Base-by-base conservation (phyloP, 2,113 vertebrate species). In the Vulpes lagopus region DNA sequence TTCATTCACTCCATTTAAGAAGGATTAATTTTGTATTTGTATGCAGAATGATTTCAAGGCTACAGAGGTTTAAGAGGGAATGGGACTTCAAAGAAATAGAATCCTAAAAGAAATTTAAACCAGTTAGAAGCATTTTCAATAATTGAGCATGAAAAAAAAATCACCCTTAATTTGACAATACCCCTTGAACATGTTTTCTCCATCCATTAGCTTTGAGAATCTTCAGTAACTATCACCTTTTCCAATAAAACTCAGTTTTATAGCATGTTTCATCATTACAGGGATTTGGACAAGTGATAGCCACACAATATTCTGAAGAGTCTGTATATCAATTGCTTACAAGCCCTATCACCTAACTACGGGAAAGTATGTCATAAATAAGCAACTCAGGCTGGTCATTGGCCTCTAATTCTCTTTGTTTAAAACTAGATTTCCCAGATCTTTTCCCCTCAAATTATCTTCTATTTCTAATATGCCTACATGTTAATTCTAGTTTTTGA, bases 71-170 rank as follows among this genome's bases (percentile, higher is more conserved):
- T 12, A 71, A 71, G 38, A 91, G 5, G 22, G 82, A 80, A 38
- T 0, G 32, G 15, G 57, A 0, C 43, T 76, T 90, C 9, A 38
- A 19, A 84, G 32, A 65, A 38, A 32, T 96, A 78, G 9, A 88
- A 82, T 12, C 43, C 59, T 23, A 4, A 88, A 89, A 76, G 59
- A 65, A 81, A 25, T n/a, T 80, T 60, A 62, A 88, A 30, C 59
- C 25, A 87, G 38, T 80, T 88, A 74, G 22, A 91, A 23, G 20
- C 57, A 49, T 65, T 92, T 95, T 92, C 15, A 92, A 4, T 81
- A 78, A 94, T 76, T 92, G 83, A 83, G 25, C 38, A n/a, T 20
- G 15, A 89, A 87, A 89, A 87, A 89, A 86, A 95, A 80, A 4
- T 81, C 59, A 65, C 76, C n/a, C 17, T 91, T 81, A 95, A 93